Evolutionary conservation across 2,888 invertebrate genomes (phyloP).

Genomic region (Graphium colonna): DNA sequence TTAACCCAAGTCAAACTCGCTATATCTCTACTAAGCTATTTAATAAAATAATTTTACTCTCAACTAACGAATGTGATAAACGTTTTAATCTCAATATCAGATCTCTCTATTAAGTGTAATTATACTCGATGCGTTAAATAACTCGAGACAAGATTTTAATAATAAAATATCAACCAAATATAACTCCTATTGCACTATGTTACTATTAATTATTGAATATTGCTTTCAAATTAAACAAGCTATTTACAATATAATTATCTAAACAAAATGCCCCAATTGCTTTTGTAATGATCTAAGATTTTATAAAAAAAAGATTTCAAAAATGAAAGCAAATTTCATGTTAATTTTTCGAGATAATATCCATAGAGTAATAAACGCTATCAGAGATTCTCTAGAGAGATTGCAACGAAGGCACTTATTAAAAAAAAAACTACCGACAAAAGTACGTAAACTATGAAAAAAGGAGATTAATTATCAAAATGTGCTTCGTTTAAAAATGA

Average conservation of each 20-base stretch:
- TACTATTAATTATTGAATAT: constrained; percentile 52
- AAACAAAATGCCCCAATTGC: constrained; percentile 32
- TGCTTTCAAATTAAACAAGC: constrained; percentile 57
- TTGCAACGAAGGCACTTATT: constrained; percentile 58
- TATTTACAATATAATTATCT: constrained; percentile 48
- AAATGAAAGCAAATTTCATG: constrained; percentile 2
- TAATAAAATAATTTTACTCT: constrained; percentile 21
- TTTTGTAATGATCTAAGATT: constrained; percentile 17
- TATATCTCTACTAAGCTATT: constrained; percentile 22
- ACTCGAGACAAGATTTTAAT: constrained; percentile 37
- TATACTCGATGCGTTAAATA: constrained; percentile 43
- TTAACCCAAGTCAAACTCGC: constrained; percentile 17
- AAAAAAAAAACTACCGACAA: constrained; percentile 33
- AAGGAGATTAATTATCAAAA: constrained; percentile 32
- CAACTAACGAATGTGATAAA: constrained; percentile 46
- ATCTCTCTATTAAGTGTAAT: constrained; percentile 55
- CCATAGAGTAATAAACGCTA: constrained; percentile 30
- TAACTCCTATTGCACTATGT: constrained; percentile 74
- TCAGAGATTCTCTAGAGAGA: constrained; percentile 67
- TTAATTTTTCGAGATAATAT: constrained; percentile 36
- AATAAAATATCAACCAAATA: constrained; percentile 68
- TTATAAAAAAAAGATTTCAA: constrained; percentile 9
- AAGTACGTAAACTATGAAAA: constrained; percentile 43
- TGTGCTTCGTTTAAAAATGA: constrained; percentile 32
- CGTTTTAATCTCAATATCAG: constrained; percentile 76